phyloP scores from a whole-genome alignment of 2,888 invertebrate species.

The Ichneumon xanthorius region DNA sequence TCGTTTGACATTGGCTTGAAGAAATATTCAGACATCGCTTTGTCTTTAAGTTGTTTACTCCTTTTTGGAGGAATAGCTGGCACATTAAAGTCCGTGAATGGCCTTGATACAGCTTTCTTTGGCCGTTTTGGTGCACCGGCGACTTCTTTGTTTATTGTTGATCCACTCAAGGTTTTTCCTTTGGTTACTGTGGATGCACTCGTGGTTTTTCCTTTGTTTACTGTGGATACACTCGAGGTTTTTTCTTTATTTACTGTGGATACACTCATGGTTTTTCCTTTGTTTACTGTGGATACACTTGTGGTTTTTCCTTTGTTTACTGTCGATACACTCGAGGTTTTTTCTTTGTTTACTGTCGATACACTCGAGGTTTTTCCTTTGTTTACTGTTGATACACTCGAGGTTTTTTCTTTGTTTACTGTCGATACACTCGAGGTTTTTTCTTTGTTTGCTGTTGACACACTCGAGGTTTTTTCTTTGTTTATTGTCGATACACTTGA shows the following conservation, averaged over 20 bases:
- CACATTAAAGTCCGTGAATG: not conserved
- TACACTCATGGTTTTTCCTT: too few relatives aligned
- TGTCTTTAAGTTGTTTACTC: conserved; percentile 31
- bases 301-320: not conserved
- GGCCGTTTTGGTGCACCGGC: conserved; percentile 37
- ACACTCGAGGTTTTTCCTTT: too few relatives aligned
- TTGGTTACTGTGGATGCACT: too few relatives aligned
- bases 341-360: not conserved
- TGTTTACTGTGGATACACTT: too few relatives aligned
- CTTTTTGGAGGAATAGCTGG: conserved; percentile 50
- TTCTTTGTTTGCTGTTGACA: too few relatives aligned
- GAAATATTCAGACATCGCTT: conserved; percentile 72
- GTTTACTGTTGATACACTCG: too few relatives aligned
- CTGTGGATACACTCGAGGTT: too few relatives aligned
- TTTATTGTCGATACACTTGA: too few relatives aligned
- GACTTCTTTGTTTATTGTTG: not conserved
- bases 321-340: not conserved
- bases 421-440: not conserved
- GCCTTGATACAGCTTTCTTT: not conserved
- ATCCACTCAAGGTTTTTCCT: not conserved
- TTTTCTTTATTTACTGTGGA: too few relatives aligned
- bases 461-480: too few relatives aligned
- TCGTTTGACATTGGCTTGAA: conserved; percentile 82
- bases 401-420: too few relatives aligned
- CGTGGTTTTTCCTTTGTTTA: too few relatives aligned